A percentile compares a stretch with the other conserved stretches of the same genome.
Conservation (phyloP, 2,888 invertebrate species). For the Aphelenchoides bicaudatus region DNA sequence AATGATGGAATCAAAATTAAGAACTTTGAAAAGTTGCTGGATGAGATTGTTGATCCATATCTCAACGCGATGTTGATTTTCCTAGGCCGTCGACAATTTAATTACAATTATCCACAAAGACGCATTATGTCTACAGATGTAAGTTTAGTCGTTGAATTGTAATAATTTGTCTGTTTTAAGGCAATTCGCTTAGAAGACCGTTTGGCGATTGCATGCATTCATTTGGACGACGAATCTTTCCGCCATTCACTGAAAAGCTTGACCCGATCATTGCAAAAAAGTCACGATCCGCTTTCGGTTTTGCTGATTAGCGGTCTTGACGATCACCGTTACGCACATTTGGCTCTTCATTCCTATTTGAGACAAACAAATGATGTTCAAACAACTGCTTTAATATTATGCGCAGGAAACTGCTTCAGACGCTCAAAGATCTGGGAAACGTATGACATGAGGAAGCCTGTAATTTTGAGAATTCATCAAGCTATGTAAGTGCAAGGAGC, state of each 20-base stretch:
- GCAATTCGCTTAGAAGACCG: not conserved
- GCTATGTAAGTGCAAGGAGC: conserved; percentile 1
- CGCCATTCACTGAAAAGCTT: not conserved
- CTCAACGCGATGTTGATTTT: conserved; percentile 17
- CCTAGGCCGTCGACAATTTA: conserved; percentile 17
- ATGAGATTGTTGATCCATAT: conserved; percentile 16
- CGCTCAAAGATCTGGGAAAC: conserved; percentile 18
- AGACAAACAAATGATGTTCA: conserved; percentile 30
- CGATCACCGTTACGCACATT: conserved; percentile 25
- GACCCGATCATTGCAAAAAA: conserved; percentile 9
- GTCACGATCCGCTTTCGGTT: conserved; percentile 23
- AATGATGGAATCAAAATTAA: conserved; percentile 14
- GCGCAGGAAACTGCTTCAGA: conserved; percentile 31
- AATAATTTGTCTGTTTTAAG: not conserved
- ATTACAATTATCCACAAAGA: conserved; percentile 10
- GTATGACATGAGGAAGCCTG: conserved; percentile 16
- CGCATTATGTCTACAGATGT: conserved; percentile 15
- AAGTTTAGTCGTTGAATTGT: not conserved
- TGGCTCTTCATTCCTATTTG: conserved; percentile 25
- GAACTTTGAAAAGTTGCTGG: conserved; percentile 13
- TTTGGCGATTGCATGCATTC: conserved; percentile 32
- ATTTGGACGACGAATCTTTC: conserved; percentile 33
- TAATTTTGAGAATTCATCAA: conserved; percentile 3
- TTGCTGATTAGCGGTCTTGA: conserved; percentile 31
- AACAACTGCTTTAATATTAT: conserved; percentile 26